Base-by-base conservation (phyloP, 2,113 vertebrate genomes). In the Felis chaus region DNA sequence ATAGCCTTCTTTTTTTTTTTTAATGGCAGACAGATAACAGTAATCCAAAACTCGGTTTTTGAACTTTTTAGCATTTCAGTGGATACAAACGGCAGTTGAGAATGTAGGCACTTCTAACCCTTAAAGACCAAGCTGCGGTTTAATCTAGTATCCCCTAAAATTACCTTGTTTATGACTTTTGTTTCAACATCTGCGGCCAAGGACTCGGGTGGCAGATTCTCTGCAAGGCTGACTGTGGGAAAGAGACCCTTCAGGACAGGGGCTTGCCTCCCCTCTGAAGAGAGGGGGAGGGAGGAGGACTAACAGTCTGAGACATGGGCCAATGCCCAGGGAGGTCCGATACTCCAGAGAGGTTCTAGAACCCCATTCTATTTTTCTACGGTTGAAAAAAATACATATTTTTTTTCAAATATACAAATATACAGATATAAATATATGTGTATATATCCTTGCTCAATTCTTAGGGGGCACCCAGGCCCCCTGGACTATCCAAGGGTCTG, bases 1-100 rank as follows among this genome's bases (percentile, higher is more conserved):
- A 97, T 97, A 98, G 94, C 89, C 76, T 85, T 89, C 97, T 96
- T 90, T 73, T 85, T 98, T 97, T 98, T 97, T 91, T 89, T 96
- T 76, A 97, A 97, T 48, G 74, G 41, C 74, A 97, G 97, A 97
- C 97, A 98, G 98, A 98, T 98, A 98, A 98, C 96, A 98, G 96
- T 96, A 98, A 98, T 84, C 97, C 93, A 97, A 97, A 98, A 97
- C 93, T 94, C 97, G 82, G n/a, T 98, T 88, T 73, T 96, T 96
- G 93, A 68, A 79, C 12, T 65, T 88, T 73, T 86, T 93, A 45
- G 50, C 95, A 78, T 97, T 97, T 97, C 69, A 97, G 87, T 4
- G 1, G 94, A 39, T 95, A 92, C 63, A 90, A 96, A 95, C 48
- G 53, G 88, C 31, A 36, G 0, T 3, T 92, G 74, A 96, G 83